Base-by-base conservation (phyloP, 1,140 invertebrate species). In the Platyscapa corneri region DNA sequence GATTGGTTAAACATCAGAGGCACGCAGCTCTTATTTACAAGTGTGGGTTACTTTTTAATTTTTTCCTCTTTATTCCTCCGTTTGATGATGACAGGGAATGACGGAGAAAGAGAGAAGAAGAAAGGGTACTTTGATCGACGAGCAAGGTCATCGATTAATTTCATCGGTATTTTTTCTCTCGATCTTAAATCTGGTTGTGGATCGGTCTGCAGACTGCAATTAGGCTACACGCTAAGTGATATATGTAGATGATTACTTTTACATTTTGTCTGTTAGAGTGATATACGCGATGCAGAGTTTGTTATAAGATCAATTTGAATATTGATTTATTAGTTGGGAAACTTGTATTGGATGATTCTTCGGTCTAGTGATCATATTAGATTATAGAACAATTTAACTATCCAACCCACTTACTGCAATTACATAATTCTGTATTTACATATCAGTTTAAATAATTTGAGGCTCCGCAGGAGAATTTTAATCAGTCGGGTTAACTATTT, bases 121-220 rank as follows among this genome's bases (percentile, higher is more conserved):
- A 46, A 49, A 42, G 34, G 34, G 42, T 3, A 7, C 30, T 7
- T 53, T 60, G 49, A 82, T 82, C 53, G 49, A 83, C 67, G 46
- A 72, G 12, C 46, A 34, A 42, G 34, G 34, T 83, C 72, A 65
- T 76, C 34, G 53, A 60, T 83, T 83, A 83, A 83, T 83, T 75
- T 76, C 70, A 74, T n/a, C 14, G 32, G 12, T 12, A 49, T 74
- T 74, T 39, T 82, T 72, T 53, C 32, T 46, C 37, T 53, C 64
- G 8, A 70, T 75, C 60, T 80, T 37, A 8, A 6, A 70, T 32
- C 65, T 37, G 65, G 65, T 16, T 23, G 65, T n/a, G 32, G 77
- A 39, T 60, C 8, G 30, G 18, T 0, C 10, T 67, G 39, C 20
- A 80, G 34, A 3, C 34, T 67, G 60, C 37, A 67, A 70, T 83